These are phyloP conservation scores for Zaprionus nigranus DNA, from an alignment of 1,140 invertebrate species.

Conservation along the genomic window DNA sequence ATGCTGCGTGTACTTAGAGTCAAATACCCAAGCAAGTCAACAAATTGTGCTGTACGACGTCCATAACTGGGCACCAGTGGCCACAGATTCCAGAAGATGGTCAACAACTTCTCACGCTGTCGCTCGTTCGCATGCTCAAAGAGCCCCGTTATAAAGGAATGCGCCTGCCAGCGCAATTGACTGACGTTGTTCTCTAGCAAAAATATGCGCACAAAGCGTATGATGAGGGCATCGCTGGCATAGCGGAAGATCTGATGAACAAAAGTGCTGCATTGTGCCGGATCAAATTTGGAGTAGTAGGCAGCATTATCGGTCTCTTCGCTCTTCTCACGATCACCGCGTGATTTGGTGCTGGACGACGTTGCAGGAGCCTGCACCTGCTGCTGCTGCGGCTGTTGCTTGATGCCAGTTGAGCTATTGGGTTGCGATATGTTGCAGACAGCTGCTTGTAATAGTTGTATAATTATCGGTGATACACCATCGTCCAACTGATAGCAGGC, in stretches of 20 bases:
- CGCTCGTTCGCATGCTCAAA: slow-evolving; percentile 92
- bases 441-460: slow-evolving; percentile 95
- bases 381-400: slow-evolving; percentile 57
- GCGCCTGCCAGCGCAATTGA: slow-evolving; percentile 97
- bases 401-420: slow-evolving; percentile 30
- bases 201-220: slow-evolving; percentile 95
- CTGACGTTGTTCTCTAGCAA: slow-evolving; percentile 97
- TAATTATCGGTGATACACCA: slow-evolving; percentile 95
- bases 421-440: slow-evolving; percentile 87
- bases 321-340: slow-evolving; percentile 88
- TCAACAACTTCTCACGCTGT: slow-evolving; percentile 92
- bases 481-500: slow-evolving; percentile 94
- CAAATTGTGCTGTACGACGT: slow-evolving; percentile 97
- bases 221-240: slow-evolving; percentile 88
- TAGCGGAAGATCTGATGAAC: slow-evolving; percentile 90
- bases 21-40: slow-evolving; percentile 97
- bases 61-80: slow-evolving; percentile 95
- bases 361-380: slow-evolving; percentile 6
- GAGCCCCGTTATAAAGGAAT: slow-evolving; percentile 93
- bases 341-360: slow-evolving; percentile 74
- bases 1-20: slow-evolving; percentile 89
- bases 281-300: slow-evolving; percentile 89
- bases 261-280: slow-evolving; percentile 88
- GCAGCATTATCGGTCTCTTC: slow-evolving; percentile 87
- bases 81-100: slow-evolving; percentile 96